Evolutionary conservation across 2,797 vertebrate species (phyloP).

Genomic region (Anas acuta): DNA sequence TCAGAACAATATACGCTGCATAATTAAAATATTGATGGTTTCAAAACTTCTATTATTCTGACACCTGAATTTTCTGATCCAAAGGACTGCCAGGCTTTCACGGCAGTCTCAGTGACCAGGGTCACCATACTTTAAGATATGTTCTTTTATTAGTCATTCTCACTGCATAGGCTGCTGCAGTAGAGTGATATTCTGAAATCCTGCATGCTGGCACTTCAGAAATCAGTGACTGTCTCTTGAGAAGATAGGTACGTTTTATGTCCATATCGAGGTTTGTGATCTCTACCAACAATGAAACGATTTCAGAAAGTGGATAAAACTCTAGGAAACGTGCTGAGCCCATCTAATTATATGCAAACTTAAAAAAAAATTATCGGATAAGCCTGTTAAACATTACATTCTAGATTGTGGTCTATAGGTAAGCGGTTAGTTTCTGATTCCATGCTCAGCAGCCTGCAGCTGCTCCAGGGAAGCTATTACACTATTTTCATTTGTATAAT

Average conservation of each 20-base stretch:
- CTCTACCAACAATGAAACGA: background rate
- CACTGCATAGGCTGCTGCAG: background rate
- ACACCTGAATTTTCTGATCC: background rate
- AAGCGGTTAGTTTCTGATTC: background rate
- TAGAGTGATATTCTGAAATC: background rate
- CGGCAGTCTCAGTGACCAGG: background rate
- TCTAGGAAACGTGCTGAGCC: background rate
- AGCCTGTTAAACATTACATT: background rate
- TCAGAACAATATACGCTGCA: background rate
- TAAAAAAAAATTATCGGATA: background rate
- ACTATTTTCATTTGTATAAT: background rate
- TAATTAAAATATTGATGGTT: background rate
- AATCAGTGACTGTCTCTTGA: background rate
- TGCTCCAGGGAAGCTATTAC: background rate
- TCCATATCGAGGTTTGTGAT: background rate
- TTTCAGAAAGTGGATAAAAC: background rate
- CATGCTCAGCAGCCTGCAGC: background rate
- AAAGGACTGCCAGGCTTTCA: background rate
- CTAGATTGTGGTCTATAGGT: background rate
- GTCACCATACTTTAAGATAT: background rate
- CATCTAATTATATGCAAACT: background rate
- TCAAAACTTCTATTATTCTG: slow-evolving; percentile 1
- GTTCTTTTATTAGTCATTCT: background rate
- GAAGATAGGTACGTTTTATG: background rate
- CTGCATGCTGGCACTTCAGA: background rate